phyloP scores from a whole-genome alignment of 2,888 invertebrate species.

The Helleia helle region DNA sequence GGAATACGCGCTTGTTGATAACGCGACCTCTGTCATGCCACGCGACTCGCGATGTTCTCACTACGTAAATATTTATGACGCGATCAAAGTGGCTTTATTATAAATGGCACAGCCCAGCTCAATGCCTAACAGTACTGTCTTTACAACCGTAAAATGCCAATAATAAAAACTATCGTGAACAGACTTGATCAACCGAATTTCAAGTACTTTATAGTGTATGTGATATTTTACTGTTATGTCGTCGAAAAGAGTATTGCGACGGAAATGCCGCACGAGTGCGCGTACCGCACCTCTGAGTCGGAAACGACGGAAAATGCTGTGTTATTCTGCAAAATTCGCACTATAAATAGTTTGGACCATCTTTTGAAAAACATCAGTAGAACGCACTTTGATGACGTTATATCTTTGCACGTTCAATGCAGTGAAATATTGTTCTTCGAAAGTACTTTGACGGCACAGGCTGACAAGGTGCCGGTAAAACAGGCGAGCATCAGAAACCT shows the following conservation, averaged over 20 bases:
- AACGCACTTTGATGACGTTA: slow-evolving; percentile 77
- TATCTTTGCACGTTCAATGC: slow-evolving; percentile 80
- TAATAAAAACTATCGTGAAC: slow-evolving; percentile 58
- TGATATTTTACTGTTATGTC: slow-evolving; percentile 65
- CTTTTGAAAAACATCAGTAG: slow-evolving; percentile 80
- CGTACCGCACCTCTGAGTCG: slow-evolving; percentile 76
- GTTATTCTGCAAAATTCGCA: slow-evolving; percentile 80
- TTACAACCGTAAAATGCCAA: slow-evolving; percentile 65
- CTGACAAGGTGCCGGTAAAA: slow-evolving; percentile 58
- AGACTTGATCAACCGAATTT: slow-evolving; percentile 65
- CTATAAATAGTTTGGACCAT: slow-evolving; percentile 79
- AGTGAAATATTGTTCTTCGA: slow-evolving; percentile 84
- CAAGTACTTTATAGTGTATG: slow-evolving; percentile 64
- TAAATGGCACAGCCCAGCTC: slow-evolving; percentile 63
- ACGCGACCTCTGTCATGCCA: slow-evolving; percentile 42
- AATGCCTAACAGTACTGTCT: slow-evolving; percentile 38
- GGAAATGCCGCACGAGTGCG: slow-evolving; percentile 79
- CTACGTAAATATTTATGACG: slow-evolving; percentile 67
- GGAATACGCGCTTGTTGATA: slow-evolving; percentile 39
- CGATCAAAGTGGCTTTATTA: slow-evolving; percentile 51
- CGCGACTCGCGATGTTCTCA: slow-evolving; percentile 62
- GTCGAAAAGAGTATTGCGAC: slow-evolving; percentile 51
- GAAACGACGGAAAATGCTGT: slow-evolving; percentile 72
- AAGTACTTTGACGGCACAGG: slow-evolving; percentile 75
- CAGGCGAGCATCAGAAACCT: slow-evolving; percentile 76